Conservation (phyloP, 2,113 vertebrate genomes). For the Sphaerodactylus townsendi region DNA sequence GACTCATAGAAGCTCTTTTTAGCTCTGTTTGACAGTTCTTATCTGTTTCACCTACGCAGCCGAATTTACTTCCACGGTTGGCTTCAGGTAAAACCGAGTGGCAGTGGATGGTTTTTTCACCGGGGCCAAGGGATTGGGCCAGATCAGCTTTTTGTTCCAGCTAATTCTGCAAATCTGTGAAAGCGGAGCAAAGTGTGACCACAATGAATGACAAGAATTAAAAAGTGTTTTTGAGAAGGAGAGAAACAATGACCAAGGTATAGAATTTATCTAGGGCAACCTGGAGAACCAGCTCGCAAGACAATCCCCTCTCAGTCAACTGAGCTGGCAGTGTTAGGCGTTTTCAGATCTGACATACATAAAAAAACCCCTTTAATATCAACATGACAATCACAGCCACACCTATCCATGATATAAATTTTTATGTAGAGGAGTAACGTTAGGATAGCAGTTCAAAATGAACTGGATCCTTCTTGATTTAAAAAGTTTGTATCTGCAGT, state of each 20-base stretch:
- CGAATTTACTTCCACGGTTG: neutral
- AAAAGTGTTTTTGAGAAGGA: conserved; percentile 34
- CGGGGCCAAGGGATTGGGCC: neutral
- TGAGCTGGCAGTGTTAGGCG: conserved; percentile 15
- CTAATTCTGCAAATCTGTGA: neutral
- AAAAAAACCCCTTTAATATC: neutral
- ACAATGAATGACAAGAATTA: conserved; percentile 7
- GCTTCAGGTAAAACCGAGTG: neutral
- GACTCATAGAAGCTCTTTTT: neutral
- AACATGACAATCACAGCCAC: neutral
- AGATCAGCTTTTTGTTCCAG: neutral
- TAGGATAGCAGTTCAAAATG: neutral
- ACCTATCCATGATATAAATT: neutral
- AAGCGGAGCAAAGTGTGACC: accelerated
- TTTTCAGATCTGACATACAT: conserved; percentile 59
- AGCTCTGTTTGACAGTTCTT: neutral
- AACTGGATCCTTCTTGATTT: neutral
- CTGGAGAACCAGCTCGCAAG: conserved; percentile 61
- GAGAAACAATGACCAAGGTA: conserved; percentile 11
- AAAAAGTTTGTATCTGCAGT: neutral
- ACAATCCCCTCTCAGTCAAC: conserved; percentile 60
- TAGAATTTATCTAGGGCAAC: conserved; percentile 48
- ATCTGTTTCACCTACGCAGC: neutral
- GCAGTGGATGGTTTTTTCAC: too few relatives aligned
- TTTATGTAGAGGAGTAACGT: neutral